Evolutionary conservation across 2,113 vertebrate species (phyloP).

Genomic region (Scalopus aquaticus): DNA sequence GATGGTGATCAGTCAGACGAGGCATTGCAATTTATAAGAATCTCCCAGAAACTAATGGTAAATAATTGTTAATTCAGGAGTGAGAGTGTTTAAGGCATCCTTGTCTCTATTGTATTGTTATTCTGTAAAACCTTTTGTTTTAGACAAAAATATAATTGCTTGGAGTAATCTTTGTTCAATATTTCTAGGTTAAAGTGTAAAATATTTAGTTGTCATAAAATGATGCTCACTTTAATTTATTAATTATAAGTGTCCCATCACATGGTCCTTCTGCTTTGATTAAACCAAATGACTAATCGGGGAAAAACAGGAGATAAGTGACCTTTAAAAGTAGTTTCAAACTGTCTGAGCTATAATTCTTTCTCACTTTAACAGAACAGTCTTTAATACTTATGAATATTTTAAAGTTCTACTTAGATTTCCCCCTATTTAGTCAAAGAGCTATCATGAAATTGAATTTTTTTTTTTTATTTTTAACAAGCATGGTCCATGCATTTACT

Average conservation of each 20-base stretch:
- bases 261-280: constrained; percentile 42
- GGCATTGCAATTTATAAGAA: neutral
- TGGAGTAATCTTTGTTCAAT: neutral
- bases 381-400: constrained; percentile 58
- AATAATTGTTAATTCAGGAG: neutral
- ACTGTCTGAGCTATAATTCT: constrained; percentile 59
- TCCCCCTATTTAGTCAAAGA: neutral
- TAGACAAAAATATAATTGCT: neutral
- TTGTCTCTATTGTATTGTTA: neutral
- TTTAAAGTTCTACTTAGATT: constrained; percentile 51
- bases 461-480: neutral
- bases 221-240: neutral
- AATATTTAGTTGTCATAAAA: constrained; percentile 32
- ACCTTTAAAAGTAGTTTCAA: constrained; percentile 67
- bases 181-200: constrained; percentile 20
- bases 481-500: neutral
- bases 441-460: neutral
- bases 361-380: constrained; percentile 56
- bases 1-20: neutral
- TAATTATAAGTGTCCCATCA: neutral
- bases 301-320: constrained; percentile 36
- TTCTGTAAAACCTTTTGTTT: neutral
- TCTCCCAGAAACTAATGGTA: neutral
- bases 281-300: constrained; percentile 55
- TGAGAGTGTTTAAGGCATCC: neutral